A percentile compares a stretch with the other conserved stretches of the same genome.
Conservation (phyloP, 1,140 invertebrate genomes). For the Apis laboriosa region DNA sequence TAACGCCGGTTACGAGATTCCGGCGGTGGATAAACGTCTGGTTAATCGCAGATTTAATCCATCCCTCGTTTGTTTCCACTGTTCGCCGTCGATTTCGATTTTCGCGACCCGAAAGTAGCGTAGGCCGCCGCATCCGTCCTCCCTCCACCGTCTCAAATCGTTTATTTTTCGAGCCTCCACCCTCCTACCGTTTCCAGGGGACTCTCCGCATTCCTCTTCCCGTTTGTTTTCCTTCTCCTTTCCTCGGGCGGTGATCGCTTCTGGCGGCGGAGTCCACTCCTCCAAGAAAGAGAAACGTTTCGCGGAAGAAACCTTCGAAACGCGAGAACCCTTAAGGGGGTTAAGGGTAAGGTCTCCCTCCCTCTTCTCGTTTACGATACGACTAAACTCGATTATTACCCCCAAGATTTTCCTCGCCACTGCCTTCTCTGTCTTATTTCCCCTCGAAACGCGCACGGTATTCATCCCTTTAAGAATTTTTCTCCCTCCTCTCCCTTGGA, state of each 20-base stretch:
- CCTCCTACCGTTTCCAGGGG: constrained; percentile 24
- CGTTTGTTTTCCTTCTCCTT: constrained; percentile 32
- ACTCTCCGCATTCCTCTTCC: neutral
- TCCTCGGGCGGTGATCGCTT: neutral
- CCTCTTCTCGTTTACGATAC: constrained; percentile 36
- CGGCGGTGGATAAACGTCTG: neutral
- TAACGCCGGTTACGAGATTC: neutral
- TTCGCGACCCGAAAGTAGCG: neutral
- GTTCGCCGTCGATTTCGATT: neutral
- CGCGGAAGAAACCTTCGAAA: constrained; percentile 41
- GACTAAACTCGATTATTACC: constrained; percentile 44
- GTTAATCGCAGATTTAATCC: constrained; percentile 24
- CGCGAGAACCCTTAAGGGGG: constrained; percentile 11
- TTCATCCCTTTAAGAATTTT: constrained; percentile 4
- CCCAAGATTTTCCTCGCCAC: constrained; percentile 28
- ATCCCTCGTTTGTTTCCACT: neutral
- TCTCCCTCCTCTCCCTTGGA: no score
- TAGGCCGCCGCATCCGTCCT: neutral
- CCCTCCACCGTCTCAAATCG: constrained; percentile 15
- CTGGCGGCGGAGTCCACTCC: neutral
- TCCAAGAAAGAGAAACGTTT: neutral
- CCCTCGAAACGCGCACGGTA: constrained; percentile 16
- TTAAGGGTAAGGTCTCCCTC: constrained; percentile 34
- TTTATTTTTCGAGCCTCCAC: constrained; percentile 25
- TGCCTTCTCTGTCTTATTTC: neutral